These are phyloP conservation scores for Gadus macrocephalus DNA, from an alignment of 2,113 vertebrate species.

Conservation along the genomic window DNA sequence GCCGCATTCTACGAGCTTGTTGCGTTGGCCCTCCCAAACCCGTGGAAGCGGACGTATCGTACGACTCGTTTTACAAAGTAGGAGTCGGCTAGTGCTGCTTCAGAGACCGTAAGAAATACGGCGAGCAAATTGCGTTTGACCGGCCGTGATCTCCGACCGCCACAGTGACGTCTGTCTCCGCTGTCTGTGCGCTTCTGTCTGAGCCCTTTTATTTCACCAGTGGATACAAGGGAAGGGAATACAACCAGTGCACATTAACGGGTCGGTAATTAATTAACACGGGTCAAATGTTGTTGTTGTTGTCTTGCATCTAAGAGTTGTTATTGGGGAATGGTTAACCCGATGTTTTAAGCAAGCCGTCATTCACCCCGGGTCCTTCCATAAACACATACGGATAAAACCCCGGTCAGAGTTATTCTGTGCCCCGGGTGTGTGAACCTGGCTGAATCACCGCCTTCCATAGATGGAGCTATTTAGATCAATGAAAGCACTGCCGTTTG, in stretches of 20 bases:
- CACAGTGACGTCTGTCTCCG: no score
- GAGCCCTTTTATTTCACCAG: no score
- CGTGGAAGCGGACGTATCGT: no score
- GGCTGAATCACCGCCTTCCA: conserved; percentile 19
- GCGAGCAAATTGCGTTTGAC: no score
- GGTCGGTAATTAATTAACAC: conserved; percentile 16
- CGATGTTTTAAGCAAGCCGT: conserved; percentile 35
- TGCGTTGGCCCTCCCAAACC: no score
- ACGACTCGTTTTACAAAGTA: no score
- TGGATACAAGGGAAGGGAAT: no score
- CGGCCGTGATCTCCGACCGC: no score
- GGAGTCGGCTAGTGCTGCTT: no score
- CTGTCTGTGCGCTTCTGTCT: no score
- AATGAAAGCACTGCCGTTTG: conserved; percentile 49
- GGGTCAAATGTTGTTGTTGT: no score
- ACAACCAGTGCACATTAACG: conserved; percentile 7
- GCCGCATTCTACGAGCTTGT: neutral
- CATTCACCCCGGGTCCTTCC: conserved; percentile 39
- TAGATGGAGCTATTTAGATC: conserved; percentile 46
- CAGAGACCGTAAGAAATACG: no score
- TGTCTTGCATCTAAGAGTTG: neutral
- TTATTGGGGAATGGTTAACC: neutral
- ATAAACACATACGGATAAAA: conserved; percentile 20
- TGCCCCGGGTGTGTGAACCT: conserved; percentile 29
- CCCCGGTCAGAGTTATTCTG: conserved; percentile 10